Evolutionary conservation across 2,797 vertebrate genomes (phyloP), one percentile per base, ranked within the genome.

Genomic region (Labeo calbasu): DNA sequence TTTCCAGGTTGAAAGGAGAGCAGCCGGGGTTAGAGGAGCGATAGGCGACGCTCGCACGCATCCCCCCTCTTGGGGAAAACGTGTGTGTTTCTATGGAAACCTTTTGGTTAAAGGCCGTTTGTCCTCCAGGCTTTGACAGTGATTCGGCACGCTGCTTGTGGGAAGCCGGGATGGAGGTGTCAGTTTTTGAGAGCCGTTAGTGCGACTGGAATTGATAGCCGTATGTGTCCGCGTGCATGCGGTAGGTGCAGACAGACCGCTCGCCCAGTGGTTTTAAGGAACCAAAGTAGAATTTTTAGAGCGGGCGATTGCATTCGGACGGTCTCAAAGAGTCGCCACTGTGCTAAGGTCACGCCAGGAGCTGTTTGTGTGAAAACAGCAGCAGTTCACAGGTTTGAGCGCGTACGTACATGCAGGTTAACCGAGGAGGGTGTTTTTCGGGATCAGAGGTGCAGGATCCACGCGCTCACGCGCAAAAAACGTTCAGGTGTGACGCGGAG

Each of bases 291-390:
- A 59, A 17, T 61, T 32, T 57, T 21, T 43, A 23, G 40, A 75
- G 51, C 19, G 19, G 2, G 13, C 3, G 28, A 51, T 53, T 32
- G 50, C 10, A 19, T 51, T 51, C 8, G 14, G 5, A 43, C 4
- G 1, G 11, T 68, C 9, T 84, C 23, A 61, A 71, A n/a, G 46
- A 28, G 83, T 87, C 79, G 79, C 87, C 88, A 84, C 68, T 14
- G 86, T 76, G 84, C 90, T 92, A 92, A 94, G 93, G 93, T 94
- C 91, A 93, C 87, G 84, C 85, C 85, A 81, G 86, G 85, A 86
- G 85, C 87, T 81, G 88, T 87, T 88, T 88, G 50, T 89, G 86
- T 90, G 87, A 90, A 88, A 91, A 90, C 28, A 23, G 80, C 70
- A 79, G 70, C 76, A 40, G 28, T 71, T 84, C 63, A 82, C 71